Percentiles rank a stretch among this genome's conserved stretches.
Evolutionary conservation across 2,797 vertebrate genomes (phyloP).

Genomic region (Catharus ustulatus): DNA sequence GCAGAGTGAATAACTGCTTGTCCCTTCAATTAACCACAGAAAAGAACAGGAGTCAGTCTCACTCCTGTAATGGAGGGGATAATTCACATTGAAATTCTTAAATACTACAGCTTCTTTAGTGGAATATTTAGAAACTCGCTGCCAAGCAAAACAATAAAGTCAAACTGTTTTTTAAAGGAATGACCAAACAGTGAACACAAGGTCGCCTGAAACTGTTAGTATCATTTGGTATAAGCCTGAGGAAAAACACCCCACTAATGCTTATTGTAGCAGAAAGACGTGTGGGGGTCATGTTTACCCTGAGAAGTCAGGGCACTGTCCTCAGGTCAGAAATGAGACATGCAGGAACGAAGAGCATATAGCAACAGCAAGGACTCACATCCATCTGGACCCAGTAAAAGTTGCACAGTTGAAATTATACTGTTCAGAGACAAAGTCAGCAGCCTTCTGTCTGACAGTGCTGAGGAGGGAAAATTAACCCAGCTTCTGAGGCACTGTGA

Average conservation of each 20-base stretch:
- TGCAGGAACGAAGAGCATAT: not conserved
- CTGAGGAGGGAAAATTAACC: not conserved
- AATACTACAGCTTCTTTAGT: not conserved
- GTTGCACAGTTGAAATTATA: not conserved
- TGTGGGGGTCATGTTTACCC: not conserved
- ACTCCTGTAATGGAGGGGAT: not conserved
- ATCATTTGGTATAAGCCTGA: not conserved
- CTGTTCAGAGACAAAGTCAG: not conserved
- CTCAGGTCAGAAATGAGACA: not conserved
- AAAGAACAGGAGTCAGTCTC: not conserved
- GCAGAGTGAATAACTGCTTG: not conserved
- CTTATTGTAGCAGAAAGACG: not conserved
- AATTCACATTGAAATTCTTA: not conserved
- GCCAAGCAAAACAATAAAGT: not conserved
- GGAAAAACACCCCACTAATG: rapidly evolving
- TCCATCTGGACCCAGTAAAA: not conserved
- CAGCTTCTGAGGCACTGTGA: not conserved
- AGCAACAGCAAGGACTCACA: not conserved
- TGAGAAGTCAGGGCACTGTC: not conserved
- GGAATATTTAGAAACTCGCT: not conserved
- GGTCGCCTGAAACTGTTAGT: not conserved
- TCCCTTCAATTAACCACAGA: not conserved
- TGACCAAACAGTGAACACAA: not conserved
- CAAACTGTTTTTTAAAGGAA: not conserved
- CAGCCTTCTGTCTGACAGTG: not conserved